Evolutionary conservation across 2,888 invertebrate genomes (phyloP), one percentile per base, ranked within the genome.

Genomic region (Atrina japonica): DNA sequence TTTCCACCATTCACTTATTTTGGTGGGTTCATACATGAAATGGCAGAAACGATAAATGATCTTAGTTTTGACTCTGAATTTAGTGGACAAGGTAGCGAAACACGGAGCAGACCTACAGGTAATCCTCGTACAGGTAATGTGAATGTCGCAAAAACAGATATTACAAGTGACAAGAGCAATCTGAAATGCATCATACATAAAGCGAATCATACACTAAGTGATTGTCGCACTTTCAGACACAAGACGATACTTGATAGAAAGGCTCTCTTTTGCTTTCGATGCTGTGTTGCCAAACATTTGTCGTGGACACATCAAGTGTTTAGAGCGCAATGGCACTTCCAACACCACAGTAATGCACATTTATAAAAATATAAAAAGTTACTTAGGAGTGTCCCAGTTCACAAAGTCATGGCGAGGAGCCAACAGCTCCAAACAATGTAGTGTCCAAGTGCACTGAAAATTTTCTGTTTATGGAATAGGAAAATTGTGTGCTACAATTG

Each of bases 281-380:
- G 63, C 30, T 63, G 63, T 23, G 16, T 18, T 40, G 16, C 3
- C 11, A 50, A 63, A 21, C 63, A 63, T 43, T 30, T 64, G 64
- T 64, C 40, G 45, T 0, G 45, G 3, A n/a, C 16, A 64, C 9
- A 53, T 64, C 23, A 43, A 5, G 21, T 64, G 64, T 64, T 21
- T 18, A 7, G 55, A 43, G 30, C 45, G 64, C 45, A 64, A 64
- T 9, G 40, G 45, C n/a, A 64, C 41, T 11, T 29, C 25, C n/a
- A 53, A 64, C 45, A 53, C 55, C 23, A 53, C 64, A 9, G 64
- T 23, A 18, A 64, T 64, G 64, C 64, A 64, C 45, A 53, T 50
- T 30, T 35, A 29, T n/a, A 23, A 60, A 18, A 21, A 21, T 16
- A 49, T 9, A 29, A 14, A 23, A 60, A 18, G 16, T 14, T 16